Base-by-base conservation (phyloP, 2,113 vertebrate genomes). In the Chroicocephalus ridibundus region DNA sequence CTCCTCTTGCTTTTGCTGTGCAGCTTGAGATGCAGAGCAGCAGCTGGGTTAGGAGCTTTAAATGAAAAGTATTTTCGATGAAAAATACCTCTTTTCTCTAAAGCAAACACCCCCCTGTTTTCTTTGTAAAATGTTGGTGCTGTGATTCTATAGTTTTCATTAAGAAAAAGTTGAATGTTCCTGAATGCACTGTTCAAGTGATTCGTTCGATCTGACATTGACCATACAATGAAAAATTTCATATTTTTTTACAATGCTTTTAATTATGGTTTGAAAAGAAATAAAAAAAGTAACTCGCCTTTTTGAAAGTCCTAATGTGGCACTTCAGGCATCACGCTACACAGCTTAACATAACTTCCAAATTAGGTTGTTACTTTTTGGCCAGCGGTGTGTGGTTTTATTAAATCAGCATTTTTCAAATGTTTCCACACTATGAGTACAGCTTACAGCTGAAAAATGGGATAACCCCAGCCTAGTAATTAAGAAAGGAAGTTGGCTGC, bases 281-380 rank as follows among this genome's bases (percentile, higher is more conserved):
- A 80, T 38, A 34, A 71, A 88, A 82, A 36, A 57, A 82, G 44
- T 72, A 79, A 58, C 20, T 20, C 70, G 19, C 16, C 19, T 54
- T 38, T 80, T 83, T 74, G 17, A 7, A 77, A 83, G 55, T 62
- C 79, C 74, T 80, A 54, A 21, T 13, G 40, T 79, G 82, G 64
- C 38, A 34, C 65, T 91, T 80, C 38, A 70, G 57, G 25, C 49
- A 82, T 69, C 15, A 9, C 1, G 7, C 32, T n/a, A 44, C 46
- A 80, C 16, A 71, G 27, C 20, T 65, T 82, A 79, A 61, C 52
- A 90, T 76, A 0, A 34, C 80, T 94, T 92, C 58, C 51, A 88
- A 88, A 94, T 70, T 66, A 93, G 32, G n/a, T 80, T 91, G 74
- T 94, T 16, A 19, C 61, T 58, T 88, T 96, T 74, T 82, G 62